Conservation (phyloP, 1,140 invertebrate species). For the Drosophila nebulosa region DNA sequence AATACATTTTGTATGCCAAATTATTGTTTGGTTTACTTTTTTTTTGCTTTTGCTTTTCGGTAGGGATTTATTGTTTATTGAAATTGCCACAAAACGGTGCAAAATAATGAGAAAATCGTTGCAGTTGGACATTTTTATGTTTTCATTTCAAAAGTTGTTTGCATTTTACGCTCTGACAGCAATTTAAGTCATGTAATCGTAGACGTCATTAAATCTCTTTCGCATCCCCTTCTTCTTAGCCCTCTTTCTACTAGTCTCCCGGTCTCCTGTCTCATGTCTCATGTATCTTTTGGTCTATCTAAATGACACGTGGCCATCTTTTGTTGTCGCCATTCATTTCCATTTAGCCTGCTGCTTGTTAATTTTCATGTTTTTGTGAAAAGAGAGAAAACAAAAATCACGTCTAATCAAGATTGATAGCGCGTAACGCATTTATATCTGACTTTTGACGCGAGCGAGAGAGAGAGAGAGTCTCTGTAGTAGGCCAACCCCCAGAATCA, state of each 20-base stretch:
- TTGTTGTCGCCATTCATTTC: slow-evolving; percentile 34
- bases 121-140: slow-evolving; percentile 73
- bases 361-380: slow-evolving; percentile 59
- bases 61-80: slow-evolving; percentile 80
- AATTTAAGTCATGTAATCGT: slow-evolving; percentile 58
- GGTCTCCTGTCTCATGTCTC: not conserved
- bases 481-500: slow-evolving; percentile 4
- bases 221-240: too few species aligned
- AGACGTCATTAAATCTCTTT: slow-evolving; percentile 58
- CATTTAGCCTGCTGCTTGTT: slow-evolving; percentile 34
- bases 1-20: slow-evolving; percentile 24
- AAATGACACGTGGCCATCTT: slow-evolving; percentile 55
- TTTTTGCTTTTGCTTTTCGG: not conserved
- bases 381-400: slow-evolving; percentile 58
- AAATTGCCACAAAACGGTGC: slow-evolving; percentile 78
- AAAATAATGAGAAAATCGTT: slow-evolving; percentile 78
- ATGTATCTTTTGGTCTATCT: slow-evolving; percentile 15
- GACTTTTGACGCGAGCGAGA: slow-evolving; percentile 47
- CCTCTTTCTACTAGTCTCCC: too few species aligned
- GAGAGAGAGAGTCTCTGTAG: not conserved
- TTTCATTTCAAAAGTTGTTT: slow-evolving; percentile 78
- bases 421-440: slow-evolving; percentile 71
- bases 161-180: slow-evolving; percentile 41
- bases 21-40: slow-evolving; percentile 3
- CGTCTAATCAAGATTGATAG: slow-evolving; percentile 80